Percentiles rank a stretch among this genome's conserved stretches.
Conservation (phyloP, 2,888 invertebrate species). For the Agonum fuliginosum region DNA sequence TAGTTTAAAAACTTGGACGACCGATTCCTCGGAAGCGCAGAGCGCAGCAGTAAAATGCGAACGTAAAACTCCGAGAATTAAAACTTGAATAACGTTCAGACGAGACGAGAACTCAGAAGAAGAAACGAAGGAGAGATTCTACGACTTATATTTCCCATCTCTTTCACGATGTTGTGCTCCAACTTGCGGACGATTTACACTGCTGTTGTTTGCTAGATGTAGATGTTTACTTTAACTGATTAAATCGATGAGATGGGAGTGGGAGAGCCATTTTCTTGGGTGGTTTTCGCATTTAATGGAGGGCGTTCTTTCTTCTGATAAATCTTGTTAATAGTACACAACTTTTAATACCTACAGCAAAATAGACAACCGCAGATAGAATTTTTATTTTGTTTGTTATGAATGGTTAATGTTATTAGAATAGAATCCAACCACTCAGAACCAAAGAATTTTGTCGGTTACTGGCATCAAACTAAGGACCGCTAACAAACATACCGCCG, state of each 20-base stretch:
- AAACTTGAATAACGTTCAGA: conserved; percentile 49
- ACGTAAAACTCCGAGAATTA: conserved; percentile 50
- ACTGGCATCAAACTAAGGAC: no score
- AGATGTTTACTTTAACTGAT: conserved; percentile 38
- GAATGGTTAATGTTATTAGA: no score
- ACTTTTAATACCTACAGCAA: no score
- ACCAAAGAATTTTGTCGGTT: no score
- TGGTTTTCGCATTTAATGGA: background rate
- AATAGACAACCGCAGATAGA: no score
- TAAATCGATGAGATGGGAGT: conserved; percentile 32
- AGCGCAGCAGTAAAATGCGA: conserved; percentile 46
- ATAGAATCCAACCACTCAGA: no score
- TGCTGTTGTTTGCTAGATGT: conserved; percentile 10
- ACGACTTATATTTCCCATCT: background rate
- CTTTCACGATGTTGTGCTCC: background rate
- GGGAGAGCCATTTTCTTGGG: no score
- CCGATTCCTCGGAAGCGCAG: conserved; percentile 49
- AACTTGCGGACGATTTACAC: background rate
- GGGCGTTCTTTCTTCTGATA: no score
- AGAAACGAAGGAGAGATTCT: conserved; percentile 7
- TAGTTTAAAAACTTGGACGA: conserved; percentile 58
- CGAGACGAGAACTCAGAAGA: background rate
- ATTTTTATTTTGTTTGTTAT: no score
- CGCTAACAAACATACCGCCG: no score
- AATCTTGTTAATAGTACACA: no score